Evolutionary conservation across 2,797 vertebrate genomes (phyloP), one percentile per base, ranked within the genome.

Genomic region (Furcifer pardalis): DNA sequence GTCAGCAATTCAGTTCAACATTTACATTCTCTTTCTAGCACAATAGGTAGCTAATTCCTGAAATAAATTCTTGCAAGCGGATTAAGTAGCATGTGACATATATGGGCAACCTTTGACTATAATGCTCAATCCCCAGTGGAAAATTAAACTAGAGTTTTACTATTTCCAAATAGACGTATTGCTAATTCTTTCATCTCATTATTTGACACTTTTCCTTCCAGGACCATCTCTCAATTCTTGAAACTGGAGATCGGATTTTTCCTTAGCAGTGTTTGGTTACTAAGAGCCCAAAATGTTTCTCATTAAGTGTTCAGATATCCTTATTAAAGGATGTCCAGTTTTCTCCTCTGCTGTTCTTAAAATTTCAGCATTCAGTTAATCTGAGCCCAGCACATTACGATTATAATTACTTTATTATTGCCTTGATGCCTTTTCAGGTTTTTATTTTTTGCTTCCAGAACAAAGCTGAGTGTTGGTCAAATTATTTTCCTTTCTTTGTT

Each of bases 321-420:
- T 92, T 86, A 80, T 87, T 91, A 82, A 91, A 90, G 79, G 84
- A 85, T 90, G 91, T 92, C 84, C 10, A 84, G 79, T 89, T 92
- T 91, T 84, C 87, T 94, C 88, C 90, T 83, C 84, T 82, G 91
- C 87, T 94, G 92, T 84, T 84, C 82, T 91, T 82, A 89, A 83
- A 86, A 93, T 92, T 92, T 86, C 87, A 85, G 87, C 84, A 86
- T 90, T 90, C 81, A 91, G 90, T 90, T 91, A 79, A 91, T 90
- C 91, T 91, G 66, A 92, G 90, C 40, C 73, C 87, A 42, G 85
- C 92, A 72, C 87, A 63, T 89, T 92, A 88, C 89, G 83, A 59
- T 92, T 82, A 87, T 94, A 94, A 94, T 93, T 94, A 90, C 92
- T 92, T 93, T 93, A 87, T 94, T 93, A 87, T 88, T 85, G 85